phyloP scores from a whole-genome alignment of 2,113 vertebrate species.

The Rhynchomys soricoides region DNA sequence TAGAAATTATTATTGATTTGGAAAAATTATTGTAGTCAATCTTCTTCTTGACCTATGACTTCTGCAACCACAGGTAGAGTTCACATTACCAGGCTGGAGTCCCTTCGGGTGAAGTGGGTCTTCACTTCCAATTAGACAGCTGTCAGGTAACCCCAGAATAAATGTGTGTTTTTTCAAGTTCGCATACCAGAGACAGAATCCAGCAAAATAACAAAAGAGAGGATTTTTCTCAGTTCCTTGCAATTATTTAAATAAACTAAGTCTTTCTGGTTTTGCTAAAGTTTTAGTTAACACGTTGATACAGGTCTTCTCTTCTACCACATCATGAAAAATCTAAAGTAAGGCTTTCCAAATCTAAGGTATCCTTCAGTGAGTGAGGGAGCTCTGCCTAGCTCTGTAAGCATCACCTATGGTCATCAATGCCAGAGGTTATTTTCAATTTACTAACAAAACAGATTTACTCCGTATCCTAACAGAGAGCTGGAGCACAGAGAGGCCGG shows the following conservation, averaged over 20 bases:
- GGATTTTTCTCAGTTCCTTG: neutral
- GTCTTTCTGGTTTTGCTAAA: constrained; percentile 41
- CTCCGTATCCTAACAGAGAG: neutral
- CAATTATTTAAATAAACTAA: constrained; percentile 57
- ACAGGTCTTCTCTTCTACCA: constrained; percentile 52
- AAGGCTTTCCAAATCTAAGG: constrained; percentile 60
- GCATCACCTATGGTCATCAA: constrained; percentile 26
- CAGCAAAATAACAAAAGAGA: neutral
- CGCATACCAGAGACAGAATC: neutral
- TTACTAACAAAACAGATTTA: neutral
- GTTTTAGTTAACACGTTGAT: constrained; percentile 62
- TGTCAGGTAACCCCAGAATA: neutral
- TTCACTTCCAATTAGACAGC: neutral
- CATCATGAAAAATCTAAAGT: constrained; percentile 55
- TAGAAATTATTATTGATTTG: neutral
- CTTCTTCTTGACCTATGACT: neutral
- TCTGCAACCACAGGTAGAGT: neutral
- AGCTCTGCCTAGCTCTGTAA: constrained; percentile 26
- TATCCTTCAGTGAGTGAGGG: constrained; percentile 55
- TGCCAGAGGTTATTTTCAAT: constrained; percentile 54
- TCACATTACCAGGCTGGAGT: neutral
- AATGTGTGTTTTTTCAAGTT: neutral
- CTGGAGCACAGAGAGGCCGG: neutral
- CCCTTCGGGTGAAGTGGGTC: neutral
- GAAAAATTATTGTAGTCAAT: neutral